A percentile compares a stretch with the other conserved stretches of the same genome.
phyloP scores from a whole-genome alignment of 1,140 invertebrate species.

The Pinna nobilis region DNA sequence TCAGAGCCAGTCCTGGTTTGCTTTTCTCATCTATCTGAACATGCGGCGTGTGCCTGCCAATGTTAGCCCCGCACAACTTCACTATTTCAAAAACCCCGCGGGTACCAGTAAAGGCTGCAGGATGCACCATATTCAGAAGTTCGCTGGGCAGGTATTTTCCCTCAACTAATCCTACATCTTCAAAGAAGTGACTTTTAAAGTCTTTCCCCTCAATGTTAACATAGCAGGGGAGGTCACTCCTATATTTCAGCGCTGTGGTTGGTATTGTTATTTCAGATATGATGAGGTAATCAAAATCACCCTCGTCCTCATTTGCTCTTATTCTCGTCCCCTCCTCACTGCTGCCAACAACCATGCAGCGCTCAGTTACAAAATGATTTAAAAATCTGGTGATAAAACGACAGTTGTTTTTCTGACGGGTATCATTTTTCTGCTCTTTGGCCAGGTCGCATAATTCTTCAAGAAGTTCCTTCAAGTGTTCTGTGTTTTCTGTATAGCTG shows the following conservation, averaged over 20 bases:
- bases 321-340: constrained; percentile 26
- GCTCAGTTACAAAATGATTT: constrained; percentile 19
- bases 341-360: constrained; percentile 37
- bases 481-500: too few relatives aligned
- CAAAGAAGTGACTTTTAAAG: background rate
- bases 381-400: constrained; percentile 6
- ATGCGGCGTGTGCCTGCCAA: too few relatives aligned
- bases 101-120: background rate
- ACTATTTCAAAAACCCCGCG: too few relatives aligned
- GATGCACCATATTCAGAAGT: background rate
- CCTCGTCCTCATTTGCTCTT: constrained; percentile 9
- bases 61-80: too few relatives aligned
- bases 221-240: constrained; percentile 29
- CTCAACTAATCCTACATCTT: background rate
- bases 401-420: constrained; percentile 28
- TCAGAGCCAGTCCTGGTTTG: too few relatives aligned
- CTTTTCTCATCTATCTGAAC: too few relatives aligned
- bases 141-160: constrained; percentile 8
- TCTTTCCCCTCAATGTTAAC: constrained; percentile 29
- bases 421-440: too few relatives aligned
- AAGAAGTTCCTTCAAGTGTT: background rate
- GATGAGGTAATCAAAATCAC: constrained; percentile 33
- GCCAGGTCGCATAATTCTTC: background rate
- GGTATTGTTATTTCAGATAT: constrained; percentile 27
- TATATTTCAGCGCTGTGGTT: constrained; percentile 12